phyloP scores from a whole-genome alignment of 1,140 invertebrate genomes.

The Pseudoatta argentina region DNA sequence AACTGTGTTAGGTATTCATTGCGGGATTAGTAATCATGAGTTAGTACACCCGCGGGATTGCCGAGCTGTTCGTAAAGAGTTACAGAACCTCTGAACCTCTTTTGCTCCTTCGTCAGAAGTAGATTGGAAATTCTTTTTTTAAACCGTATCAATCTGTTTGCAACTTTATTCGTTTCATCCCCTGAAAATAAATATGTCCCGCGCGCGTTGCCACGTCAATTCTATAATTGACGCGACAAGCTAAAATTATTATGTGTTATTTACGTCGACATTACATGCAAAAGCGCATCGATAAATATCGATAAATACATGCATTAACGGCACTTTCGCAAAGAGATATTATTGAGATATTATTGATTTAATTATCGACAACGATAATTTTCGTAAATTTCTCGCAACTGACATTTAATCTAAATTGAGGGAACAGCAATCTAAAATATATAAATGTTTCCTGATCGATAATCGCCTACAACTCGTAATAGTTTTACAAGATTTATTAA shows the following conservation, averaged over 20 bases:
- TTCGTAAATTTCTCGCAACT: not conserved
- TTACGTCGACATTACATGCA: constrained; percentile 41
- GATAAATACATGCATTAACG: not conserved
- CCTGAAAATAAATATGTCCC: constrained; percentile 32
- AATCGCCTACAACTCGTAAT: not conserved
- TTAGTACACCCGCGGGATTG: not conserved
- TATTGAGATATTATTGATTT: constrained; percentile 18
- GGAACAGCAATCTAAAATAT: not conserved
- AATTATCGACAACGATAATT: constrained; percentile 24
- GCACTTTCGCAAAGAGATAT: not conserved
- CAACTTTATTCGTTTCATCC: constrained; percentile 21
- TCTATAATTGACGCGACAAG: constrained; percentile 37
- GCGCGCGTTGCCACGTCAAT: constrained; percentile 21
- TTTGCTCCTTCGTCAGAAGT: not conserved
- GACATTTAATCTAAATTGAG: constrained; percentile 19
- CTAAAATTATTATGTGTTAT: constrained; percentile 48
- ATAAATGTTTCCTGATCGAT: constrained; percentile 10
- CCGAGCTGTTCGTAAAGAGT: not conserved
- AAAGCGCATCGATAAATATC: constrained; percentile 27
- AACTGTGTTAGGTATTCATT: constrained; percentile 24
- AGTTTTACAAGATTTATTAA: constrained; percentile 24
- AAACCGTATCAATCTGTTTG: constrained; percentile 15
- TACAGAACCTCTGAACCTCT: not conserved
- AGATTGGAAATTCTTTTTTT: constrained; percentile 13
- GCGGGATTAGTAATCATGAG: constrained; percentile 21